A percentile compares a stretch with the other conserved stretches of the same genome.
phyloP scores from a whole-genome alignment of 2,888 invertebrate species.

The Cancer borealis region DNA sequence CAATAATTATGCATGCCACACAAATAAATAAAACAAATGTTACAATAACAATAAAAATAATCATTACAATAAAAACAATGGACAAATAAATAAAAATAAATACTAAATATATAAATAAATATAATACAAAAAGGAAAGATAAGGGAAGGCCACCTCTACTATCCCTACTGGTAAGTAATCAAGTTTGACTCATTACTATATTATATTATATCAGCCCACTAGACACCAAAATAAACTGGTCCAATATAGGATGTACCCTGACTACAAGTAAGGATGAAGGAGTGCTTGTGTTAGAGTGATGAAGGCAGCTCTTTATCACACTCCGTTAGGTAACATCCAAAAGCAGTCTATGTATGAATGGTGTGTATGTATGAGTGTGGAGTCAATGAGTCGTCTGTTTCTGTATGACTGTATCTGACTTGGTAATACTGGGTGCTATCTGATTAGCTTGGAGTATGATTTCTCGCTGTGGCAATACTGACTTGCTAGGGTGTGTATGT shows the following conservation, averaged over 20 bases:
- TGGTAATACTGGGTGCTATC: not conserved
- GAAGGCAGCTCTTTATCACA: not conserved
- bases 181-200: not conserved
- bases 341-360: not conserved
- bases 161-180: not conserved
- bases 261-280: not conserved
- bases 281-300: not conserved
- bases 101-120: too few relatives aligned
- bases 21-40: not conserved
- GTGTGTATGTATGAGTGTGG: not conserved
- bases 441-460: not conserved
- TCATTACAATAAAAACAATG: not conserved
- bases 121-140: not conserved
- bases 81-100: not conserved
- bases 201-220: not conserved
- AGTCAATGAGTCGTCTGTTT: slow-evolving; percentile 8
- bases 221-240: not conserved
- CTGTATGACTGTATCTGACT: not conserved
- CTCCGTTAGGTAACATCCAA: not conserved
- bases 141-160: not conserved
- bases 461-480: not conserved
- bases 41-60: not conserved
- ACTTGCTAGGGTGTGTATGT: not conserved
- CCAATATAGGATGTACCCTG: not conserved
- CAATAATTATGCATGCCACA: not conserved